Percentiles rank a stretch among this genome's conserved stretches.
These are phyloP conservation scores for Eurystomus gularis DNA, from an alignment of 2,113 vertebrate genomes.

Conservation along the genomic window DNA sequence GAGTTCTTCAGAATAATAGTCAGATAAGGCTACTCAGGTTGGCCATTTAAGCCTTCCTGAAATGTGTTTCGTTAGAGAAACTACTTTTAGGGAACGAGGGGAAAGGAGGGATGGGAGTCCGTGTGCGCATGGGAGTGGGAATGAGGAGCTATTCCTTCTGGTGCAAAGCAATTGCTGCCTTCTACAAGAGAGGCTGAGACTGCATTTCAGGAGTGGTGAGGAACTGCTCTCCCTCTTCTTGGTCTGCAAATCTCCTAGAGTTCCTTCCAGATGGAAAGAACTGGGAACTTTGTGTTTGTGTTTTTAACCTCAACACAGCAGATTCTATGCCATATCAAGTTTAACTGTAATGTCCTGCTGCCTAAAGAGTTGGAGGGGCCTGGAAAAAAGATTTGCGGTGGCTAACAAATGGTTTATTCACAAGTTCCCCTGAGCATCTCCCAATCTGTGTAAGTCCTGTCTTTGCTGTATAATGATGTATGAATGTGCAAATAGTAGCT, in stretches of 20 bases:
- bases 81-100: not conserved
- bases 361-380: not conserved
- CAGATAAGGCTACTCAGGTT: not conserved
- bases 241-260: not conserved
- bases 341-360: not conserved
- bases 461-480: not conserved
- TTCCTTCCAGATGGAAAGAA: not conserved
- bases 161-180: not conserved
- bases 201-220: not conserved
- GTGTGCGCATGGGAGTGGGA: not conserved
- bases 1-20: not conserved
- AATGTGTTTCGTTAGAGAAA: not conserved
- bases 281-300: not conserved
- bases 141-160: not conserved
- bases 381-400: not conserved
- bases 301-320: not conserved
- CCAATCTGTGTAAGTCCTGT: not conserved
- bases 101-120: not conserved
- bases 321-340: not conserved
- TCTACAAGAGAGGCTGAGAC: not conserved
- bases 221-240: not conserved
- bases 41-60: not conserved
- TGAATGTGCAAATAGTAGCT: not conserved
- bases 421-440: not conserved
- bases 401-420: not conserved